Base-by-base conservation (phyloP, 2,113 vertebrate species). In the Hoplias malabaricus region DNA sequence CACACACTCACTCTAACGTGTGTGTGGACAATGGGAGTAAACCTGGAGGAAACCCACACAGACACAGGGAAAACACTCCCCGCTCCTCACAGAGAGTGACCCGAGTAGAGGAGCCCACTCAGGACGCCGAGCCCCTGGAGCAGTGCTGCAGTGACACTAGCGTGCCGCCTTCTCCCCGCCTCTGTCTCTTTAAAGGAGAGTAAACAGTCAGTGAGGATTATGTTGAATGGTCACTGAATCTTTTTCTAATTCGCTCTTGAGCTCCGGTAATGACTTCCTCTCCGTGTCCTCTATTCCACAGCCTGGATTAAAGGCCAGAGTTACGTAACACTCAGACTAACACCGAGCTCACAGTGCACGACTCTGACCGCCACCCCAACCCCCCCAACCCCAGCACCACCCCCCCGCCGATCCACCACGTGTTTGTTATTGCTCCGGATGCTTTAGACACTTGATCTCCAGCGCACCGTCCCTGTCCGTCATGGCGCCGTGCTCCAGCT, bases 391-490 rank as follows among this genome's bases (percentile, higher is more conserved):
- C 14, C 31, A 21, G 31, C 8, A 4, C 9, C 10, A 53, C 31
- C 61, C 56, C 38, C 56, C 36, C 54, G 42, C 50, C 25, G 25
- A 78, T 80, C 25, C 13, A 3, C 21, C 42, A n/a, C 21, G 13
- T 70, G 80, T 82, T 79, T 82, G 73, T 79, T 40, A 7, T 4
- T 65, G 71, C 43, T 59, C 75, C 72, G 62, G 77, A 87, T 88
- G 91, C 85, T 83, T 42, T 61, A 90, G 90, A 89, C 90, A 86
- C 87, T 90, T 86, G 87, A 88, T 90, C 21, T 85, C 86, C 84
- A 86, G 88, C 91, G 88, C 87, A 90, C 89, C 91, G 91, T 92
- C 92, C 90, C 87, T 83, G 84, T 94, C 92, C 90, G 85, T 86
- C 83, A 62, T 93, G 93, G 95, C 92, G 94, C 90, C 78, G 80